These are phyloP conservation scores for Strongylocentrotus purpuratus DNA, from an alignment of 35 echinoderm and acorn worm genomes.

Conservation along the genomic window DNA sequence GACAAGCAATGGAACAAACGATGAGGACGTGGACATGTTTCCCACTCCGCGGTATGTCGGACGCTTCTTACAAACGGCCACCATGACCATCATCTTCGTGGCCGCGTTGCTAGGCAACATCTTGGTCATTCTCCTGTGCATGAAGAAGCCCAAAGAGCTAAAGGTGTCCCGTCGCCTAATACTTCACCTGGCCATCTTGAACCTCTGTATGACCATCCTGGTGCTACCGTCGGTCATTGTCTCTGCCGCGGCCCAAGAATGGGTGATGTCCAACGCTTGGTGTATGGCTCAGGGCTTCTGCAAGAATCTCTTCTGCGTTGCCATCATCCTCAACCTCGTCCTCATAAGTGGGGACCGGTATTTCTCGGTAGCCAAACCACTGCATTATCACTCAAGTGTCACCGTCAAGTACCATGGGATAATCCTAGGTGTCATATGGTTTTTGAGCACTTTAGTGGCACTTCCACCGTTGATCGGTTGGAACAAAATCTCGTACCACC, in stretches of 20 bases:
- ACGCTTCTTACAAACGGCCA: slow-evolving; percentile 25
- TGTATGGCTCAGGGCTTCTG: slow-evolving; percentile 30
- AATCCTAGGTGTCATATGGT: slow-evolving; percentile 36
- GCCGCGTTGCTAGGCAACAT: slow-evolving; percentile 45
- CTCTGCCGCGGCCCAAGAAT: slow-evolving; percentile 32
- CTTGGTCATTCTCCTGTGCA: slow-evolving; percentile 9
- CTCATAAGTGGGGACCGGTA: slow-evolving; percentile 36
- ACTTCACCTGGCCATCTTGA: slow-evolving; percentile 6
- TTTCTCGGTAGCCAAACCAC: slow-evolving; percentile 30
- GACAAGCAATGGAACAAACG: neutral
- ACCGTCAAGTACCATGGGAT: slow-evolving; percentile 38
- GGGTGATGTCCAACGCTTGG: slow-evolving; percentile 46
- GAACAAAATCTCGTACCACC: slow-evolving; percentile 65
- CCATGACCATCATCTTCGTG: slow-evolving; percentile 20
- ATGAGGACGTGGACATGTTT: neutral
- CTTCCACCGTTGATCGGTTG: slow-evolving; percentile 77
- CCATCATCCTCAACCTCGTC: slow-evolving; percentile 36
- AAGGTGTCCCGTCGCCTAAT: slow-evolving; percentile 28
- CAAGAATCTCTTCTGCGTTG: slow-evolving; percentile 43
- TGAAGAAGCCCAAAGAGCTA: slow-evolving; percentile 33
- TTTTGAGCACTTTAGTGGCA: slow-evolving; percentile 40
- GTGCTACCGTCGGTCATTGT: slow-evolving; percentile 38
- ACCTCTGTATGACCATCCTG: slow-evolving; percentile 25
- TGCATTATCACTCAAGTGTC: slow-evolving; percentile 28
- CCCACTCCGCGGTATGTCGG: slow-evolving; percentile 32